Evolutionary conservation across 92 coral and sea anemone species (phyloP), one percentile per base, ranked within the genome.

Genomic region (Zoanthus solanderi): DNA sequence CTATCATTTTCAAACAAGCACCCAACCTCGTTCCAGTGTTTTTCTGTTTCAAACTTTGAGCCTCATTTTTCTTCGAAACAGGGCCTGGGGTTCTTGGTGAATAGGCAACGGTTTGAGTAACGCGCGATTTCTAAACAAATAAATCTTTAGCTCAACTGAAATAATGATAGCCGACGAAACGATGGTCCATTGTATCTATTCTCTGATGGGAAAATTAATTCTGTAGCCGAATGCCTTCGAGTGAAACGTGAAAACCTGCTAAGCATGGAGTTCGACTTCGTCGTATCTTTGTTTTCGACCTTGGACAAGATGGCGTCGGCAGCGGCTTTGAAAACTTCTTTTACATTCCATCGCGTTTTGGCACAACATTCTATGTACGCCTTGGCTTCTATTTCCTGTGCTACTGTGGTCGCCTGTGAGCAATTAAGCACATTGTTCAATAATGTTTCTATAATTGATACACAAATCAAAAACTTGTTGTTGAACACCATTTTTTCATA

Each of bases 311-410:
- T 97, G 10, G 99, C 98, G 65, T 91, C 98, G 6, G 99, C 99
- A 0, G 99, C 99, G 16, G 84, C 95, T 83, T 95, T 89, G 92
- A 97, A 97, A 23, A 97, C 99, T 53, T 92, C 94, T 61, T 91
- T 90, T 34, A 97, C 91, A 75, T 97, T 97, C 99, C 99, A 97
- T 56, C 98, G 89, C 1, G 98, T 97, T 78, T 97, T 97, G 31
- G 99, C 99, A 57, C 99, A 97, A 66, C 99, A 97, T 73, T 97
- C 99, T 16, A 97, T 92, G 88, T 97, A 97, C 0, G 87, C 94
- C 57, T 88, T 91, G 5, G 99, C 99, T 37, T 93, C 94, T 60
- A 94, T 89, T 29, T 84, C 87, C 67, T 92, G 98, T 4, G 99
- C 92, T 0, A 93, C 92, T 46, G 95, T 78, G 5, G 94, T 66